phyloP scores from a whole-genome alignment of 2,888 invertebrate species.

The Augiades crinisus region DNA sequence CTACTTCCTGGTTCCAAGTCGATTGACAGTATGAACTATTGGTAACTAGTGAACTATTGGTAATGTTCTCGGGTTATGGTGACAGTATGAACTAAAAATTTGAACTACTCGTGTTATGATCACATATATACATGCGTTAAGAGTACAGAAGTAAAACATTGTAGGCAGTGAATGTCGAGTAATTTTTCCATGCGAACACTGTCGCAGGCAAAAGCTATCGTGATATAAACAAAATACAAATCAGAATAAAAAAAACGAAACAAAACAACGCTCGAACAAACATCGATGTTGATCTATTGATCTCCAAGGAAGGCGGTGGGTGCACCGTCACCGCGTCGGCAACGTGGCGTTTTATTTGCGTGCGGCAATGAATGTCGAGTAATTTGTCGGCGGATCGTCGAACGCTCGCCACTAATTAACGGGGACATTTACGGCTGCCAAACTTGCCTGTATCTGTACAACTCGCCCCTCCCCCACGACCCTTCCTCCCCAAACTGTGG shows the following conservation, averaged over 20 bases:
- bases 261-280: not conserved
- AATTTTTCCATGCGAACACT: too few species aligned
- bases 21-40: too few species aligned
- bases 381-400: constrained; percentile 68
- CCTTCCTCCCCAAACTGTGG: constrained; percentile 1
- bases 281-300: not conserved
- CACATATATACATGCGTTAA: too few species aligned
- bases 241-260: not conserved
- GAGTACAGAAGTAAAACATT: too few species aligned
- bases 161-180: too few species aligned
- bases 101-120: too few species aligned
- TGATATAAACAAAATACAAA: not conserved
- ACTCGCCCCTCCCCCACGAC: constrained; percentile 5
- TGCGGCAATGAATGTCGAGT: constrained; percentile 56
- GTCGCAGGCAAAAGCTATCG: too few species aligned
- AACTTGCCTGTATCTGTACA: constrained; percentile 57
- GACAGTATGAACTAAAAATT: too few species aligned
- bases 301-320: constrained; percentile 6
- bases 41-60: too few species aligned
- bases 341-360: constrained; percentile 51
- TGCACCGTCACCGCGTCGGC: constrained; percentile 10
- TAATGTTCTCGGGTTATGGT: too few species aligned
- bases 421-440: constrained; percentile 67
- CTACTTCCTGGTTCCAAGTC: too few species aligned
- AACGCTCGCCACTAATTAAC: constrained; percentile 69